Conservation (phyloP, 2,888 invertebrate genomes). For the Sicus ferrugineus region DNA sequence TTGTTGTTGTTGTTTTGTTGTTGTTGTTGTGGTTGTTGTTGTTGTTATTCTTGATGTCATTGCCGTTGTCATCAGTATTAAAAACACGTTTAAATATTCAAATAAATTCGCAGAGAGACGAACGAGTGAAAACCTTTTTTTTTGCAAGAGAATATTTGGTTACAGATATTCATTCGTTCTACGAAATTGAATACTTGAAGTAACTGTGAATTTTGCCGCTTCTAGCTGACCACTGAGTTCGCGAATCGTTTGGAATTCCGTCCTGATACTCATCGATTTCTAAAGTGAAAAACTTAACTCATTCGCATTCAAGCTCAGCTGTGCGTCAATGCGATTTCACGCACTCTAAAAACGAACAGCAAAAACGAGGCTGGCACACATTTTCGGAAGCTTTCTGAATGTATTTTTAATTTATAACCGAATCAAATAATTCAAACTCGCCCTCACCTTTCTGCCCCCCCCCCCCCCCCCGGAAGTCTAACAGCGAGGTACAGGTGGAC, state of each 20-base stretch:
- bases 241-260: background rate
- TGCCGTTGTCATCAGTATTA: background rate
- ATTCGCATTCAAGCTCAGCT: too few relatives aligned
- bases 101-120: background rate
- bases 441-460: too few relatives aligned
- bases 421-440: too few relatives aligned
- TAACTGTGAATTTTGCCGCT: background rate
- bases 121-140: background rate
- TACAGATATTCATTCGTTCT: background rate
- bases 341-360: too few relatives aligned
- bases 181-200: background rate
- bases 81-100: background rate
- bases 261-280: background rate
- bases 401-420: background rate
- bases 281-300: background rate
- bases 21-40: background rate
- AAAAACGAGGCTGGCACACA: too few relatives aligned
- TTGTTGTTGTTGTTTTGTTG: too few relatives aligned
- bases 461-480: too few relatives aligned
- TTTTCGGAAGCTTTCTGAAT: background rate
- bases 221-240: background rate
- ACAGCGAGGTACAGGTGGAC: too few relatives aligned
- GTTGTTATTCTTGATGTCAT: background rate
- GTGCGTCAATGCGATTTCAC: too few relatives aligned
- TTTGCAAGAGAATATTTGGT: background rate